phyloP scores from a whole-genome alignment of 92 coral and sea anemone species.

The Phenganax subtilis region DNA sequence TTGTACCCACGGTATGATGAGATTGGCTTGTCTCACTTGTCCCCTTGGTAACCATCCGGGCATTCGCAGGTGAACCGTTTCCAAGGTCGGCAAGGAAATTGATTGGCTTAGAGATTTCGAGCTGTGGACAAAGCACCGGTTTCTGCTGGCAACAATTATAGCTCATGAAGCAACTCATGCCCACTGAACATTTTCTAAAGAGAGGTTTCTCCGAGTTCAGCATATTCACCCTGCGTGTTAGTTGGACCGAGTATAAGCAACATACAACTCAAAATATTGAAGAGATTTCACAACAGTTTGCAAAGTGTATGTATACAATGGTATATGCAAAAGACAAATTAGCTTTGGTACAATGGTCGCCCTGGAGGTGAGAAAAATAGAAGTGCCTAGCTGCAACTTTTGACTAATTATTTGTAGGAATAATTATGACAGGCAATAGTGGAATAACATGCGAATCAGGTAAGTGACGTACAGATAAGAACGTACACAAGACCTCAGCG shows the following conservation, averaged over 20 bases:
- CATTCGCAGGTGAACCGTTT: slow-evolving; percentile 5
- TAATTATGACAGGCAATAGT: no score
- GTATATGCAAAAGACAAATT: background rate
- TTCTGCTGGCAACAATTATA: slow-evolving; percentile 3
- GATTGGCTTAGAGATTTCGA: background rate
- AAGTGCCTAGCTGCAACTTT: background rate
- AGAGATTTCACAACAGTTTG: no score
- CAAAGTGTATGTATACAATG: no score
- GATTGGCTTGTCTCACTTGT: background rate
- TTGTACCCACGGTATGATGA: background rate
- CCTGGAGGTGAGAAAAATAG: background rate
- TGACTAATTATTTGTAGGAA: no score
- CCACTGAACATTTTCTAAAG: background rate
- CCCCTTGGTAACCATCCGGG: slow-evolving; percentile 16
- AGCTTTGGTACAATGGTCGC: background rate
- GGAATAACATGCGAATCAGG: no score
- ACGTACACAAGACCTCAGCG: no score
- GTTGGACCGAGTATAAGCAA: no score
- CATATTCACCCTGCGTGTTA: no score
- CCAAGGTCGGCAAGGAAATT: background rate
- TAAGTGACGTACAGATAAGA: no score
- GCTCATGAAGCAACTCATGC: background rate
- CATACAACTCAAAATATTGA: no score
- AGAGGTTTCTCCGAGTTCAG: no score
- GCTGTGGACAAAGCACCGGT: background rate